A percentile compares a stretch with the other conserved stretches of the same genome.
phyloP scores from a whole-genome alignment of 2,888 invertebrate genomes.

The Podotricha telesiphe region DNA sequence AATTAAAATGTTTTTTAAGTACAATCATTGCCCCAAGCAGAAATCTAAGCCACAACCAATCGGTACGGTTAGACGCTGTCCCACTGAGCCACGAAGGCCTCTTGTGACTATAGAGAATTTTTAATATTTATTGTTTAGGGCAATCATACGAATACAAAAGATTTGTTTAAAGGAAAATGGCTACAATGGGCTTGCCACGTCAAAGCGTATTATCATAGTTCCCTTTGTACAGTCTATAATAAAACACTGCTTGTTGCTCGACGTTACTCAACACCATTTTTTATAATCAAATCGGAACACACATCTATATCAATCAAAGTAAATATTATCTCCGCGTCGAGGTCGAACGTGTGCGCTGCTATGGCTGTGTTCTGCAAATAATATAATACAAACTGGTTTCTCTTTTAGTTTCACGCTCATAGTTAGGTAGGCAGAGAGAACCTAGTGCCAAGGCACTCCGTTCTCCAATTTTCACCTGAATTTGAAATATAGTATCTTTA shows the following conservation, averaged over 20 bases:
- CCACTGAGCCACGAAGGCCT: too few relatives aligned
- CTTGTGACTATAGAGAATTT: too few relatives aligned
- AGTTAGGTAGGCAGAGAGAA: too few relatives aligned
- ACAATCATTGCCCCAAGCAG: too few relatives aligned
- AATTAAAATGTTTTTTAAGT: too few relatives aligned
- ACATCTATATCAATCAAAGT: constrained; percentile 15
- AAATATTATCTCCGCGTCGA: constrained; percentile 1
- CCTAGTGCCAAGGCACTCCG: too few relatives aligned
- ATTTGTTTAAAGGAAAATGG: neutral
- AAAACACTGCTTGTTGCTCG: neutral
- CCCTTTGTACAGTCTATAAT: neutral
- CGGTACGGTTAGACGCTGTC: too few relatives aligned
- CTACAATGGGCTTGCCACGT: neutral
- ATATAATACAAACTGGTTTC: neutral
- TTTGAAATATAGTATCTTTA: too few relatives aligned
- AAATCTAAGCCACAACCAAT: too few relatives aligned
- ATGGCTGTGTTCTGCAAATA: neutral
- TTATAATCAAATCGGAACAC: constrained; percentile 10
- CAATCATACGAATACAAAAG: too few relatives aligned
- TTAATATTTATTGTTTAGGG: too few relatives aligned
- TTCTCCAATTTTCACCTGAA: too few relatives aligned
- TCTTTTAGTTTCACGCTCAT: neutral
- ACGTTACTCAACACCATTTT: neutral
- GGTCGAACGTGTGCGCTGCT: neutral
- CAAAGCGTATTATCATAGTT: neutral